Conservation (phyloP, 2,113 vertebrate genomes). For the Cynoglossus semilaevis region DNA sequence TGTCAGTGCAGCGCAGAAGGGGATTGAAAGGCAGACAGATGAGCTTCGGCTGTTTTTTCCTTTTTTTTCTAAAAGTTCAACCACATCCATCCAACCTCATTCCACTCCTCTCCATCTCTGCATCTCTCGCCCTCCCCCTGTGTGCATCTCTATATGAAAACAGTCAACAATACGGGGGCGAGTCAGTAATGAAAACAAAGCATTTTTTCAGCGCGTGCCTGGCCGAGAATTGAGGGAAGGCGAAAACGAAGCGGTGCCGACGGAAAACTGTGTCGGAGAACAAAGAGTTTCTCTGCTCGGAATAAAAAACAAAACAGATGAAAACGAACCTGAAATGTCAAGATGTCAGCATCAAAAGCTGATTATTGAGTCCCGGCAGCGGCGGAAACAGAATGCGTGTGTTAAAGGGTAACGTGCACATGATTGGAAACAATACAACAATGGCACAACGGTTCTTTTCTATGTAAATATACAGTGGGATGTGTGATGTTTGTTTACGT, state of each 20-base stretch:
- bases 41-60: slow-evolving; percentile 23
- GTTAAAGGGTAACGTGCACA: background rate
- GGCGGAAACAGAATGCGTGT: slow-evolving; percentile 16
- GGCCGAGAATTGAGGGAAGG: slow-evolving; percentile 32
- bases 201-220: slow-evolving; percentile 32
- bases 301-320: slow-evolving; percentile 6
- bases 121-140: background rate
- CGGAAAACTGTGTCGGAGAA: slow-evolving; percentile 28
- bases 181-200: slow-evolving; percentile 52
- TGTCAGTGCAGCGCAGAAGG: slow-evolving; percentile 17
- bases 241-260: slow-evolving; percentile 21
- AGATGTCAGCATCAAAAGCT: slow-evolving; percentile 33
- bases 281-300: slow-evolving; percentile 25
- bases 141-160: slow-evolving; percentile 39
- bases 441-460: background rate
- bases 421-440: background rate
- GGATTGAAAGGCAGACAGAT: slow-evolving; percentile 29
- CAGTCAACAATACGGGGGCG: slow-evolving; percentile 39
- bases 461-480: slow-evolving; percentile 5
- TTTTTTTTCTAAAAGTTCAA: slow-evolving; percentile 18
- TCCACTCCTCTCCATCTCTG: slow-evolving; percentile 16
- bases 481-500: too few species aligned
- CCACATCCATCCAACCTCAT: slow-evolving; percentile 38
- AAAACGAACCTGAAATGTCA: slow-evolving; percentile 36
- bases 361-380: slow-evolving; percentile 44